Base-by-base conservation (phyloP, 2,797 vertebrate species). In the Columba guinea region DNA sequence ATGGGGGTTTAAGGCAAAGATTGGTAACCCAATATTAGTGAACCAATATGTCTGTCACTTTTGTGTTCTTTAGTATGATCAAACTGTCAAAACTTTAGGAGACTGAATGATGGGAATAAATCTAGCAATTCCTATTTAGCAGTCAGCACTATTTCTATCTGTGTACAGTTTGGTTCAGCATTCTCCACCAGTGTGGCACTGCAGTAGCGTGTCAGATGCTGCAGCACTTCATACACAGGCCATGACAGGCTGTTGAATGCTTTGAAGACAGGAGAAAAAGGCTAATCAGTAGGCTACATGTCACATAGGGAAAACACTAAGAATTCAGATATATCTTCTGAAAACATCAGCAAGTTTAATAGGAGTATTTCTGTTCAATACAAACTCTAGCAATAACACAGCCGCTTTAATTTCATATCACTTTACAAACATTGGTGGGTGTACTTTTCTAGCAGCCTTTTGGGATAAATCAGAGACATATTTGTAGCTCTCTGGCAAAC, bases 11-110 rank as follows among this genome's bases (percentile, higher is more conserved):
- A 97, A 97, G 96, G 96, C 94, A 92, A 97, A 90, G 96, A 95
- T 22, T 96, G 95, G 98, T 98, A 98, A 98, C 97, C 92, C 97
- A 97, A 98, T 98, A 98, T 97, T 97, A 97, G 95, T 75, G 90
- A 97, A 94, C 97, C 91, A 89, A 95, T 97, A 94, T 32, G 94
- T 95, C 96, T 97, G 95, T 96, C 97, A 98, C 97, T 97, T 97
- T 51, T 74, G 87, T 79, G 93, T 96, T 97, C 97, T 97, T 97
- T 98, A 97, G 85, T 91, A 96, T 97, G 95, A 96, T 96, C 95
- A 96, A 93, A 90, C 97, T 98, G 97, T 97, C 97, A 97, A 97
- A 98, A 97, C 97, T 95, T 95, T 87, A 96, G 97, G 96, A 96
- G 97, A 91, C 97, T 89, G 96, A 90, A 88, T 95, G 82, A 97